Evolutionary conservation across 2,888 invertebrate species (phyloP).

Genomic region (Amphiduros pacificus): DNA sequence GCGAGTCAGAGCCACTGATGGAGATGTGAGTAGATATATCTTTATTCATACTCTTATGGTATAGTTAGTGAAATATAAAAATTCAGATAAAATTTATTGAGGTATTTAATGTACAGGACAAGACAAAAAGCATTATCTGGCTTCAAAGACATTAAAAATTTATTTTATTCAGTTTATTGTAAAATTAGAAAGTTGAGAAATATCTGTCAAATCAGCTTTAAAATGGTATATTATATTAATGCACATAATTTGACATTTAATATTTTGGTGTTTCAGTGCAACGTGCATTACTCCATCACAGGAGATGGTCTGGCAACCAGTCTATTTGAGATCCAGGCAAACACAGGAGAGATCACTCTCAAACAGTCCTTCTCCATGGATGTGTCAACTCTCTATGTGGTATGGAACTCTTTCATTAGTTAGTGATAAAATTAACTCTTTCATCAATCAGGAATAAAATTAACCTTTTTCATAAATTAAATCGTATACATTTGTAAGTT

Average conservation of each 20-base stretch:
- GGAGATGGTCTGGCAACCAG: conserved; percentile 42
- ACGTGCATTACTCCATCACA: conserved; percentile 42
- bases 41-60: too few relatives aligned
- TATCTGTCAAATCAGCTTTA: too few relatives aligned
- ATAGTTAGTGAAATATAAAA: background rate
- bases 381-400: conserved; percentile 10
- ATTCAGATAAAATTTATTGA: background rate
- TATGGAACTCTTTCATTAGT: too few relatives aligned
- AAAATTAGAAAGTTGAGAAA: background rate
- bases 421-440: too few relatives aligned
- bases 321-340: conserved; percentile 38
- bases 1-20: conserved; percentile 38
- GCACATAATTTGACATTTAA: too few relatives aligned
- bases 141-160: too few relatives aligned
- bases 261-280: conserved; percentile 33
- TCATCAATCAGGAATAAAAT: too few relatives aligned
- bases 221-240: background rate
- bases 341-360: conserved; percentile 41
- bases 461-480: too few relatives aligned
- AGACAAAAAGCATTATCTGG: too few relatives aligned
- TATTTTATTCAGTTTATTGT: background rate
- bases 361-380: conserved; percentile 15
- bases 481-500: too few relatives aligned
- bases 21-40: conserved; percentile 29
- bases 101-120: too few relatives aligned